These are phyloP conservation scores for Plebejus anna DNA, from an alignment of 2,888 invertebrate species.

Conservation along the genomic window DNA sequence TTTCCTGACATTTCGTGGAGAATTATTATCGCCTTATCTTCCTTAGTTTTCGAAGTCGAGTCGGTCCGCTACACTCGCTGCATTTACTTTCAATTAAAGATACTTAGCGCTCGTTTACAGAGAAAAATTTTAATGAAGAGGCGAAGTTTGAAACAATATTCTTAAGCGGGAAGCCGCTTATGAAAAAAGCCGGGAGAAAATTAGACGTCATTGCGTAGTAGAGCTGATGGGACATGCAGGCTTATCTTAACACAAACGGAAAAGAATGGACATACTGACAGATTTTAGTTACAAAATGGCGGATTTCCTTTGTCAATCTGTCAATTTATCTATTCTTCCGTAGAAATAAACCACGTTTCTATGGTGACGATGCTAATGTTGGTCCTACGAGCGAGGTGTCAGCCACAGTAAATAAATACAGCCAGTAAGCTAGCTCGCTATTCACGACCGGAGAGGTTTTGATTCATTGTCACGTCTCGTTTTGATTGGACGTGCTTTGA, in stretches of 20 bases:
- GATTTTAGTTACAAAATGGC: no score
- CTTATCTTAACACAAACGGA: no score
- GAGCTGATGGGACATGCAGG: slow-evolving; percentile 64
- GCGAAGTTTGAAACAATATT: slow-evolving; percentile 34
- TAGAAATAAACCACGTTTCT: neutral
- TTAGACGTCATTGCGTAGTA: slow-evolving; percentile 62
- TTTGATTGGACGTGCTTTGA: slow-evolving; percentile 79
- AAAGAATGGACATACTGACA: no score
- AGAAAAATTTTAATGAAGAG: slow-evolving; percentile 36
- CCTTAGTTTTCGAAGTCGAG: slow-evolving; percentile 57
- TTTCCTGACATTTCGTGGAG: slow-evolving; percentile 75
- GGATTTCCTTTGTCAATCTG: no score
- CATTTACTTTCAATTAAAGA: slow-evolving; percentile 65
- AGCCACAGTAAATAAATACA: slow-evolving; percentile 74
- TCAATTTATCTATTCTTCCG: no score
- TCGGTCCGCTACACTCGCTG: slow-evolving; percentile 57
- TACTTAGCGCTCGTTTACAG: slow-evolving; percentile 37
- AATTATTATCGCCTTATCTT: slow-evolving; percentile 77
- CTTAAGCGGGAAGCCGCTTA: slow-evolving; percentile 48
- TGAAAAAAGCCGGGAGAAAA: slow-evolving; percentile 47
- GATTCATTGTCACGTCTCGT: slow-evolving; percentile 77
- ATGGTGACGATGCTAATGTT: slow-evolving; percentile 50
- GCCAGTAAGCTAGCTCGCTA: slow-evolving; percentile 74
- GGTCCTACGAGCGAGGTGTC: slow-evolving; percentile 64
- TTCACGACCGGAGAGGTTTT: slow-evolving; percentile 73